Evolutionary conservation across 92 coral and sea anemone genomes (phyloP).

Genomic region (Umimayanthus kanabou): DNA sequence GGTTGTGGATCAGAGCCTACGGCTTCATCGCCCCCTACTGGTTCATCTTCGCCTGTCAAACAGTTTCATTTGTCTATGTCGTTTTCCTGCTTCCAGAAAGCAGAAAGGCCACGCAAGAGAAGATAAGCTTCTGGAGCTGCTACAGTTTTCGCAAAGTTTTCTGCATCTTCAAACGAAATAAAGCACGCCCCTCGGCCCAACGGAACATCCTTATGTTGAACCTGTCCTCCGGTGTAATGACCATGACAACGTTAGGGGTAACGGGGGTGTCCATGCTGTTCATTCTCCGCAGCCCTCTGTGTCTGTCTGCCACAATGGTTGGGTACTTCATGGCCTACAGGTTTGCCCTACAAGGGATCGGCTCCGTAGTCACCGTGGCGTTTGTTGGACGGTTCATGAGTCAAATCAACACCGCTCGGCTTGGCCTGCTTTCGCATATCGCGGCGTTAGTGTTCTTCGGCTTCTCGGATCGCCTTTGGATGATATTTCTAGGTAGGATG

Average conservation of each 20-base stretch:
- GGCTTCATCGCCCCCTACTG: slow-evolving; percentile 83
- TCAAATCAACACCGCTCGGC: slow-evolving; percentile 50
- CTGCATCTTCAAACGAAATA: slow-evolving; percentile 26
- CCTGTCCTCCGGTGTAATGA: slow-evolving; percentile 46
- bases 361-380: slow-evolving; percentile 68
- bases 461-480: slow-evolving; percentile 72
- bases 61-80: slow-evolving; percentile 49
- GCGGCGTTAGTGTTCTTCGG: slow-evolving; percentile 61
- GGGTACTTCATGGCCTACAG: slow-evolving; percentile 83
- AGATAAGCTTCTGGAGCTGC: slow-evolving; percentile 35
- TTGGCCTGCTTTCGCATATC: slow-evolving; percentile 65
- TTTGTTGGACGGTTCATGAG: slow-evolving; percentile 62
- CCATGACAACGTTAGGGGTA: slow-evolving; percentile 59
- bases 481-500: slow-evolving; percentile 68
- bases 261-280: slow-evolving; percentile 62
- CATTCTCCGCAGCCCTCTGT: slow-evolving; percentile 75
- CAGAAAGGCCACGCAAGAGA: slow-evolving; percentile 4
- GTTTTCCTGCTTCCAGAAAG: slow-evolving; percentile 72
- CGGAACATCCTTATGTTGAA: slow-evolving; percentile 56
- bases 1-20: slow-evolving; percentile 77
- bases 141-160: slow-evolving; percentile 43
- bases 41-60: slow-evolving; percentile 63
- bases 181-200: slow-evolving; percentile 22
- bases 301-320: slow-evolving; percentile 71
- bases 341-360: slow-evolving; percentile 72